Evolutionary conservation across 2,797 vertebrate genomes (phyloP).

Genomic region (Fratercula arctica): DNA sequence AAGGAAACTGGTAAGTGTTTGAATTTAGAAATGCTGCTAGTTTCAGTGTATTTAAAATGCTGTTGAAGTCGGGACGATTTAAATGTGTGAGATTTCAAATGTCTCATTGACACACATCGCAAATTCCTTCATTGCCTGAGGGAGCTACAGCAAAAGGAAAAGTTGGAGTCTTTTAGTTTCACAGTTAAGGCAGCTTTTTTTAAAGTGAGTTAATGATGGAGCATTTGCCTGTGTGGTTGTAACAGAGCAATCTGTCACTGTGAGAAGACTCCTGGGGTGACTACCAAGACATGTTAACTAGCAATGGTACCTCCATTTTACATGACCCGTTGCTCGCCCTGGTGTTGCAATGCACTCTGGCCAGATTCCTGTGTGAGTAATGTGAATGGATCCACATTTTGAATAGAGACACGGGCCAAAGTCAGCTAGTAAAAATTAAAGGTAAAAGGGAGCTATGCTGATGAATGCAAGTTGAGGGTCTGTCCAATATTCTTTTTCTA

Average conservation of each 20-base stretch:
- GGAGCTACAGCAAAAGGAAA: slow-evolving; percentile 68
- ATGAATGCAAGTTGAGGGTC: neutral
- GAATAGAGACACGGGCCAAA: neutral
- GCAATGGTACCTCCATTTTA: slow-evolving; percentile 9
- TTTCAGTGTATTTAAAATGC: slow-evolving; percentile 74
- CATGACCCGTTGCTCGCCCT: neutral
- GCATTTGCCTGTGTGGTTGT: slow-evolving; percentile 64
- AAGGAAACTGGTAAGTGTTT: slow-evolving; percentile 63
- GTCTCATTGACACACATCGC: slow-evolving; percentile 72
- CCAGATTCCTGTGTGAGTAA: slow-evolving; percentile 12
- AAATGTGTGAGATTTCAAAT: slow-evolving; percentile 77
- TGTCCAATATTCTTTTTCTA: neutral
- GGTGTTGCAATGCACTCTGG: neutral
- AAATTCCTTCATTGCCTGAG: slow-evolving; percentile 73
- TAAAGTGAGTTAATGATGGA: slow-evolving; percentile 69
- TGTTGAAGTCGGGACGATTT: slow-evolving; percentile 69
- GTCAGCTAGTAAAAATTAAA: neutral
- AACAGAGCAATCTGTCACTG: slow-evolving; percentile 68
- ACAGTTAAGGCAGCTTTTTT: slow-evolving; percentile 62
- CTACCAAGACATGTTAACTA: slow-evolving; percentile 47
- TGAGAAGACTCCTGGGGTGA: slow-evolving; percentile 61
- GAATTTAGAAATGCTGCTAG: slow-evolving; percentile 69
- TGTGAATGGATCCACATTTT: neutral
- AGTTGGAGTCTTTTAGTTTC: slow-evolving; percentile 66
- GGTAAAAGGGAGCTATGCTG: neutral